These are phyloP conservation scores for Aldrovandia affinis DNA, from an alignment of 2,797 vertebrate genomes.

Conservation along the genomic window DNA sequence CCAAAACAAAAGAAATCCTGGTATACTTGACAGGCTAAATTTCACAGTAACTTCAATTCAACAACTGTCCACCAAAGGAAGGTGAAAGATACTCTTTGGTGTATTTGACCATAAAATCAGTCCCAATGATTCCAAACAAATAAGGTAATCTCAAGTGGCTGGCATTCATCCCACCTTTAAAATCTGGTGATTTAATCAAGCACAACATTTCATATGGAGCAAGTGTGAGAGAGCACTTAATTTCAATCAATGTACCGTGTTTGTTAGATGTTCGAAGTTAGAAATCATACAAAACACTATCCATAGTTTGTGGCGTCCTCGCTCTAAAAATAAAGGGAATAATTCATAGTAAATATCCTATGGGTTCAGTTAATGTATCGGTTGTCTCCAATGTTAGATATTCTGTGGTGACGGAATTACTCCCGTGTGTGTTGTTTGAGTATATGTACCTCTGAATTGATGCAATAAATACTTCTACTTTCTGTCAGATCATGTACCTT, in stretches of 20 bases:
- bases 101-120: constrained; percentile 35
- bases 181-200: neutral
- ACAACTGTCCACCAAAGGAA: neutral
- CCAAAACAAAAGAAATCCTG: constrained; percentile 2
- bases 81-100: constrained; percentile 50
- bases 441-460: constrained; percentile 10
- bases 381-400: neutral
- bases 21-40: neutral
- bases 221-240: neutral
- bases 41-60: constrained; percentile 22
- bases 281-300: neutral
- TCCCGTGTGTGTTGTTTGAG: neutral
- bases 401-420: neutral
- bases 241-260: neutral
- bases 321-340: neutral
- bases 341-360: neutral
- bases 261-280: neutral
- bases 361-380: neutral
- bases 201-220: neutral
- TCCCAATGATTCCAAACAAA: neutral
- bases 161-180: neutral
- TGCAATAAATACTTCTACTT: constrained; percentile 2
- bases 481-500: neutral
- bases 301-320: neutral
- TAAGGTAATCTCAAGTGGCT: neutral